phyloP scores from a whole-genome alignment of 1,140 invertebrate genomes.

The Sinonovacula constricta region DNA sequence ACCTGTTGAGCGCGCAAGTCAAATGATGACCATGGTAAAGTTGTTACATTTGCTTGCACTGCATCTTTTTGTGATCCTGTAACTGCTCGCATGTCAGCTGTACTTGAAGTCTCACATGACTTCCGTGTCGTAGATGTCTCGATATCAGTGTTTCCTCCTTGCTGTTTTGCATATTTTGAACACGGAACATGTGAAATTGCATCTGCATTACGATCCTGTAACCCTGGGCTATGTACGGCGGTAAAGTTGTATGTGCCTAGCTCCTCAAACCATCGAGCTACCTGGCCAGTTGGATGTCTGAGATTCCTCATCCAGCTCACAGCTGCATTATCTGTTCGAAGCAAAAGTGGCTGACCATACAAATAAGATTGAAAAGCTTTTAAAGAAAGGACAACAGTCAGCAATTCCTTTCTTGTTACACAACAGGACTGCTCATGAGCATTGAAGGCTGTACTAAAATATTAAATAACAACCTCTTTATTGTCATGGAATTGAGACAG shows the following conservation, averaged over 20 bases:
- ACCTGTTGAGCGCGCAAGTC: not conserved
- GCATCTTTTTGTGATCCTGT: constrained; percentile 10
- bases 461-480: constrained; percentile 54
- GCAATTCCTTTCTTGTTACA: too few relatives aligned
- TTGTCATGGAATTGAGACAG: constrained; percentile 63
- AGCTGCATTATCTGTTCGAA: constrained; percentile 62
- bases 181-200: constrained; percentile 48
- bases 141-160: constrained; percentile 30
- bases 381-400: constrained; percentile 47
- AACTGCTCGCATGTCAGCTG: constrained; percentile 25
- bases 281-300: constrained; percentile 52
- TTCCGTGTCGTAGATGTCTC: constrained; percentile 3
- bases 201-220: constrained; percentile 63
- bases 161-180: constrained; percentile 35
- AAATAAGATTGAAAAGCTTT: constrained; percentile 56
- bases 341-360: constrained; percentile 49
- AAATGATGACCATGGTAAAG: not conserved
- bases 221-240: constrained; percentile 55
- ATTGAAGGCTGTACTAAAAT: constrained; percentile 50
- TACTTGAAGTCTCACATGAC: constrained; percentile 21
- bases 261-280: constrained; percentile 66
- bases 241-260: constrained; percentile 61
- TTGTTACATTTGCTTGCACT: not conserved
- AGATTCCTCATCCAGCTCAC: constrained; percentile 54
- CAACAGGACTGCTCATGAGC: constrained; percentile 79